These are phyloP conservation scores for Andrena praecox DNA, from an alignment of 2,888 invertebrate genomes.

Conservation along the genomic window DNA sequence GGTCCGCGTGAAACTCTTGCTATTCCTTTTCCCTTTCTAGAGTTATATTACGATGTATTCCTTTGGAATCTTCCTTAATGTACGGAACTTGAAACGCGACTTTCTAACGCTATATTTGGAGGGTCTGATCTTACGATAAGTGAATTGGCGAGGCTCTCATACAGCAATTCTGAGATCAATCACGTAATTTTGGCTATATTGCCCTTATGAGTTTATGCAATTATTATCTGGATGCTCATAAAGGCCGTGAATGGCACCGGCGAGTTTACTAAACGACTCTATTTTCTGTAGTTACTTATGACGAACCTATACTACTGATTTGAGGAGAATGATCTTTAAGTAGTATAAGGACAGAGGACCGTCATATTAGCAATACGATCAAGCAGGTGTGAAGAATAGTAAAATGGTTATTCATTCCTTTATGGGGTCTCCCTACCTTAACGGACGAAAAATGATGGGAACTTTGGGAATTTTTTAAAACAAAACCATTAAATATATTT, in stretches of 20 bases:
- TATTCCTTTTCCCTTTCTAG: not conserved
- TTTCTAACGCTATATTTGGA: no score
- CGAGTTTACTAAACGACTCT: conserved; percentile 16
- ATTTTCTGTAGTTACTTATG: conserved; percentile 8
- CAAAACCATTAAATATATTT: no score
- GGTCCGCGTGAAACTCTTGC: not conserved
- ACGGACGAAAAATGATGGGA: no score
- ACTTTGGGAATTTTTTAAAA: no score
- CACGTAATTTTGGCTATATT: not conserved
- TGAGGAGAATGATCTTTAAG: not conserved
- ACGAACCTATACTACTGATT: not conserved
- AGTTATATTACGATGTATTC: no score
- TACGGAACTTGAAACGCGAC: no score
- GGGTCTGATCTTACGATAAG: no score
- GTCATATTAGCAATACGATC: not conserved
- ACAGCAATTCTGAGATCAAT: not conserved
- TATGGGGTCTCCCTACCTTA: no score
- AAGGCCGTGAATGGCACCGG: not conserved
- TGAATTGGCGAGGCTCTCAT: not conserved
- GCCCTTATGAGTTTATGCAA: not conserved
- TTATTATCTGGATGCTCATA: not conserved
- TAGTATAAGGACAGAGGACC: not conserved
- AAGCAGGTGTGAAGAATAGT: not conserved
- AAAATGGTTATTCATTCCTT: no score
- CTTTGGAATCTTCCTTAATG: no score